Percentiles rank a stretch among this genome's conserved stretches.
Evolutionary conservation across 2,113 vertebrate genomes (phyloP).

Genomic region (Rhineura floridana): DNA sequence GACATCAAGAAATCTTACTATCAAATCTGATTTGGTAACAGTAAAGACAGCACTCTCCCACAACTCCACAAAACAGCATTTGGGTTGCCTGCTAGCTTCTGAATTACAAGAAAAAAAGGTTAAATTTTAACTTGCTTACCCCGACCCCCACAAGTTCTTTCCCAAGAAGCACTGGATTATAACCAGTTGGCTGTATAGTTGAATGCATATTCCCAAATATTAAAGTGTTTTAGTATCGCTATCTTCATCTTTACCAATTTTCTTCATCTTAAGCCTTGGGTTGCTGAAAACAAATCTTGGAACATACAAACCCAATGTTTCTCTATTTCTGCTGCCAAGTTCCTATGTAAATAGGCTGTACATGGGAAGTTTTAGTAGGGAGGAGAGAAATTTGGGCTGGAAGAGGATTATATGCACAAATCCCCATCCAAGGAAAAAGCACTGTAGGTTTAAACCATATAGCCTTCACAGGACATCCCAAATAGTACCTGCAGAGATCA

Average conservation of each 20-base stretch:
- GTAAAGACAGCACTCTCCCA: conserved; percentile 8
- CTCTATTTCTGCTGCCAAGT: background rate
- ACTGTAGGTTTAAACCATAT: background rate
- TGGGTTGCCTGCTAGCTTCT: background rate
- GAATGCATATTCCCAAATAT: conserved; percentile 28
- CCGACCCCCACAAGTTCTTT: conserved; percentile 10
- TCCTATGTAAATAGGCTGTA: conserved; percentile 27
- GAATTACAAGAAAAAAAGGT: conserved; percentile 11
- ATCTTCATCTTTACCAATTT: background rate
- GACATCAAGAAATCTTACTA: background rate
- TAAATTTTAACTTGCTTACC: background rate
- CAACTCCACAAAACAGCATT: conserved; percentile 6
- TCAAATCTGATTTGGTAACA: conserved; percentile 29
- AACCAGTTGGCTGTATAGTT: background rate
- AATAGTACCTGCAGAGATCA: conserved; percentile 22
- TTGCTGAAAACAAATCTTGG: background rate
- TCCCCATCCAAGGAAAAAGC: background rate
- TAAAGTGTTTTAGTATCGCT: background rate
- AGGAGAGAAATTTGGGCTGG: background rate
- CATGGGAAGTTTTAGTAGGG: background rate
- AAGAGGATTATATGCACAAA: fast-evolving
- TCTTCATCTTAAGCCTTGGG: conserved; percentile 35
- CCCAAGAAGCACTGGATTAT: conserved; percentile 30
- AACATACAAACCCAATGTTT: background rate
- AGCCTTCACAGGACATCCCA: conserved; percentile 11